Base-by-base conservation (phyloP, 30 jellyfish, hydroid and myxozoan genomes). In the Turritopsis dohrnii region DNA sequence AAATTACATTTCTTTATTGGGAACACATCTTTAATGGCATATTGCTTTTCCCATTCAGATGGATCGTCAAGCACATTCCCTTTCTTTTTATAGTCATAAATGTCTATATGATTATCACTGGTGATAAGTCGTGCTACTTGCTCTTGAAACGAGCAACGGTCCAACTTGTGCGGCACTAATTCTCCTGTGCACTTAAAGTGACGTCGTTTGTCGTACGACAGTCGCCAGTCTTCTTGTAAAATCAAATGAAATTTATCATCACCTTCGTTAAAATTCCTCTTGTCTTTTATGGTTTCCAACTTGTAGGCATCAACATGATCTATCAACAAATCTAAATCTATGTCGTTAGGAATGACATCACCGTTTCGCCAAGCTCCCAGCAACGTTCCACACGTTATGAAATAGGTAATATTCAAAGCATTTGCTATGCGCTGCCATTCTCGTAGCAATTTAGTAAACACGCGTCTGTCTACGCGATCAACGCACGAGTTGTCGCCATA, bases 131-230 rank as follows among this genome's bases (percentile, higher is more conserved):
- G 71, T 16, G 96, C 99, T 24, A 94, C 86, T 4, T 96, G 99
- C 74, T 94, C 99, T 80, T 85, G 94, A 72, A 88, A 94, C 9
- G 96, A 88, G 74, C 96, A 94, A 53, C 88, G 99, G 84, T 94
- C 99, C 23, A 72, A 54, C 75, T 94, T 85, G 16, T 72, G 65
- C 8, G 90, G 86, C 8, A 80, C 90, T 66, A 22, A 71, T 94
- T 94, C 22, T n/a, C 98, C 98, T 17, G 31, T 73, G 84, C 98
- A 93, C 19, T 85, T 76, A 71, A 81, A 93, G 26, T 96, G 84
- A 28, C 98, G 71, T 73, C 98, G 71, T 18, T 86, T 54, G 22
- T 69, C 84, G 82, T 79, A 87, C 16, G 98, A 96, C 71, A 30
- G 53, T 25, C 77, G 23, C 75, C 95, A 93, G 76, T 93, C 98